These are phyloP conservation scores for Stramonita haemastoma DNA, from an alignment of 2,888 invertebrate species.

Conservation along the genomic window DNA sequence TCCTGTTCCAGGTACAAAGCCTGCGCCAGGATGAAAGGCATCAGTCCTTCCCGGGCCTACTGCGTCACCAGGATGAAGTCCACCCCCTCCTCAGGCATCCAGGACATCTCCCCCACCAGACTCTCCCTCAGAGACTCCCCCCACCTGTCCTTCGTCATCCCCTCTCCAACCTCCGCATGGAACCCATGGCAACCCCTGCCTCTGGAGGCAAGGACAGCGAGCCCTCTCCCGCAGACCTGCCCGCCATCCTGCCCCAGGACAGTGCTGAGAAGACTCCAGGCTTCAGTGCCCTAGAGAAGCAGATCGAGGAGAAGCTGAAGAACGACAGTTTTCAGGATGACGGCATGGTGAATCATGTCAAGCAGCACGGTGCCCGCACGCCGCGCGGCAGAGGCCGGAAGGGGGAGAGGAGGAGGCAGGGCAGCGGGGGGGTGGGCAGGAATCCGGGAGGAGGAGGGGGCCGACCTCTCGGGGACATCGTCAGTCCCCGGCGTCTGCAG, in stretches of 20 bases:
- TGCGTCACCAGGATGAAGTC: constrained; percentile 24
- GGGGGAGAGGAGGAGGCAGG: not conserved
- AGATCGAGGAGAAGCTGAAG: constrained; percentile 24
- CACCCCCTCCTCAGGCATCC: not conserved
- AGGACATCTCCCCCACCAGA: not conserved
- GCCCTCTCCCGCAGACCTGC: not conserved
- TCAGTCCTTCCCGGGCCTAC: constrained; percentile 29
- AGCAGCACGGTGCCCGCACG: not conserved
- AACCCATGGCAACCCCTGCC: not conserved
- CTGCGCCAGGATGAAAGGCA: constrained; percentile 32
- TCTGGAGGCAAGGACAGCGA: not conserved
- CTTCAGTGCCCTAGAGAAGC: constrained; percentile 8
- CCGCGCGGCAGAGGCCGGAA: not conserved
- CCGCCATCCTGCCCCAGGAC: not conserved
- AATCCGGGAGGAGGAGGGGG: constrained; percentile 16
- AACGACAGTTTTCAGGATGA: not conserved
- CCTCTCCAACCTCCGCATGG: constrained; percentile 15
- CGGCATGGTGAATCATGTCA: not conserved
- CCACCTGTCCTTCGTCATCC: not conserved
- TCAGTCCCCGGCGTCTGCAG: constrained; percentile 22
- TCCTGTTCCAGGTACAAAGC: constrained; percentile 25
- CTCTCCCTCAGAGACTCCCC: not conserved
- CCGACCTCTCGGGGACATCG: constrained; percentile 33
- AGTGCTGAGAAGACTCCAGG: not conserved
- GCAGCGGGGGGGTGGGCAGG: not conserved